A percentile compares a stretch with the other conserved stretches of the same genome.
Evolutionary conservation across 2,888 invertebrate species (phyloP).

Genomic region (Pandemis heparana): DNA sequence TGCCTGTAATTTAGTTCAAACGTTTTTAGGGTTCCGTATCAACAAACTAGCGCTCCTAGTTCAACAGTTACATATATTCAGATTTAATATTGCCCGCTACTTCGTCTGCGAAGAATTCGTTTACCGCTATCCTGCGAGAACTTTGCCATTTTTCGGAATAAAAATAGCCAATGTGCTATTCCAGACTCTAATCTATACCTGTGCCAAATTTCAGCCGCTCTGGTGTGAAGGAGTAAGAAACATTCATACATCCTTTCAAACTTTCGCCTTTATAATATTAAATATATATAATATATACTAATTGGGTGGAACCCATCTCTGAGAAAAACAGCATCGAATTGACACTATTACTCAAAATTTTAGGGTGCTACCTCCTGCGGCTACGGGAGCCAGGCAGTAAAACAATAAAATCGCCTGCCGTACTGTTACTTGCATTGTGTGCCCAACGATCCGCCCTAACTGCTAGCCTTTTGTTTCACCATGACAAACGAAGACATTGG

Average conservation of each 20-base stretch:
- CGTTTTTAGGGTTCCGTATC: constrained; percentile 37
- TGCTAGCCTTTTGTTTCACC: constrained; percentile 68
- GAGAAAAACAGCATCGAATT: constrained; percentile 18
- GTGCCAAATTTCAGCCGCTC: too few relatives aligned
- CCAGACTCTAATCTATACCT: too few relatives aligned
- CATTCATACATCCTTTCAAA: too few relatives aligned
- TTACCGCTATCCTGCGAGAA: too few relatives aligned
- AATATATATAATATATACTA: background rate
- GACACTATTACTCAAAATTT: constrained; percentile 68
- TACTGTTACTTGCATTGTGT: constrained; percentile 74
- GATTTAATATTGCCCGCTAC: too few relatives aligned
- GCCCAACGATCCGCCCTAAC: constrained; percentile 70
- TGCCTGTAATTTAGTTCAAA: constrained; percentile 64
- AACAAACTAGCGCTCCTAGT: background rate
- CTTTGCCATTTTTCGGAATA: too few relatives aligned
- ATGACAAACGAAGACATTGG: constrained; percentile 75
- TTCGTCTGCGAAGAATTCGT: too few relatives aligned
- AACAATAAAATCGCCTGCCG: constrained; percentile 78
- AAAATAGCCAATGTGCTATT: too few relatives aligned
- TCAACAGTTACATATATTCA: background rate
- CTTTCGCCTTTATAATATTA: background rate
- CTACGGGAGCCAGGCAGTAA: constrained; percentile 77
- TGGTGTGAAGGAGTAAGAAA: too few relatives aligned
- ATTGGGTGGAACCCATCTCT: background rate
- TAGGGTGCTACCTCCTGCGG: constrained; percentile 80